phyloP scores from a whole-genome alignment of 2,888 invertebrate genomes.

The Hoplodrina blanda region DNA sequence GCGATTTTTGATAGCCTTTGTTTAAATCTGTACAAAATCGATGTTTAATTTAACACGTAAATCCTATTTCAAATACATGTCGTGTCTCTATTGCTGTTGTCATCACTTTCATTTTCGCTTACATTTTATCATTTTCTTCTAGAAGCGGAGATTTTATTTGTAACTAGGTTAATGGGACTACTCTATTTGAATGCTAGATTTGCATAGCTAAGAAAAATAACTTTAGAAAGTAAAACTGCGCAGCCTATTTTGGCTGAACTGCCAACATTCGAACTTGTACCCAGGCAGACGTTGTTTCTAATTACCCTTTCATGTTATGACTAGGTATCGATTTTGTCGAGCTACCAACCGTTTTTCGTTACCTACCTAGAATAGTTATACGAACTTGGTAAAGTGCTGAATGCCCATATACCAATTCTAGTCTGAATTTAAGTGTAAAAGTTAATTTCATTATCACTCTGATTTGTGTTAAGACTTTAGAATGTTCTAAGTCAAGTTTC shows the following conservation, averaged over 20 bases:
- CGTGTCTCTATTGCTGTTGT: not conserved
- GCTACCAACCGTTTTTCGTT: conserved; percentile 1
- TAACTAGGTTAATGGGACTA: conserved; percentile 32
- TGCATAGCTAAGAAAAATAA: conserved; percentile 22
- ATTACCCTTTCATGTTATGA: not conserved
- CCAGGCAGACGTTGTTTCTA: not conserved
- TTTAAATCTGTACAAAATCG: not conserved
- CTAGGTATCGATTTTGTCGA: conserved; percentile 6
- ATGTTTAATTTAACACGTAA: not conserved
- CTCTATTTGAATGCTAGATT: conserved; percentile 9
- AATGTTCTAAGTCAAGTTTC: not conserved
- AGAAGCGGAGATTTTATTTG: conserved; percentile 20
- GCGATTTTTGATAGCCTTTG: not conserved
- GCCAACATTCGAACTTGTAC: conserved; percentile 7
- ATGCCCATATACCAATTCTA: not conserved
- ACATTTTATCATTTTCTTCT: not conserved
- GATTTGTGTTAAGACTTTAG: not conserved
- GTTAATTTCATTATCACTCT: not conserved
- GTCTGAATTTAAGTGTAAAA: not conserved
- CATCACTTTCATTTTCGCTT: conserved; percentile 20
- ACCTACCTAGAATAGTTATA: not conserved
- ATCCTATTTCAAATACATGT: not conserved
- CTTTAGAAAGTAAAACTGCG: conserved; percentile 4
- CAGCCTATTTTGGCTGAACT: conserved; percentile 13
- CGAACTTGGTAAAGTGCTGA: not conserved